Percentiles rank a stretch among this genome's conserved stretches.
phyloP scores from a whole-genome alignment of 2,113 vertebrate species.

The Eulemur rufifrons region DNA sequence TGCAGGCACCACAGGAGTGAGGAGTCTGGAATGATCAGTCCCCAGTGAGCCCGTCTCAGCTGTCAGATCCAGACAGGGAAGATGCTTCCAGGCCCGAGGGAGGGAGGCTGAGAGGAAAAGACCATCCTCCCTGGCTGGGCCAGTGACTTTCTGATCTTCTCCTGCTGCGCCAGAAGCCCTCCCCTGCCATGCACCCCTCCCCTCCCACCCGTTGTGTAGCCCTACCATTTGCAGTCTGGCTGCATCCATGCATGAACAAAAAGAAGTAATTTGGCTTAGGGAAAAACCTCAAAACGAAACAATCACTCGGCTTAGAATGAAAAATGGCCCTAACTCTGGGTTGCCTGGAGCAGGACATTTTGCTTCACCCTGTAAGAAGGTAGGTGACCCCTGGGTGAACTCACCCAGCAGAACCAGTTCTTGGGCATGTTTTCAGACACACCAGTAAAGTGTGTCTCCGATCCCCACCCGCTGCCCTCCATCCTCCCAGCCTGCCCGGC shows the following conservation, averaged over 20 bases:
- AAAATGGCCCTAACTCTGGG: background rate
- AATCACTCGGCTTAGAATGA: background rate
- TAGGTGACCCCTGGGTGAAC: slow-evolving; percentile 51
- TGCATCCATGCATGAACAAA: background rate
- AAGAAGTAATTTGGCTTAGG: background rate
- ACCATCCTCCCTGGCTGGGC: background rate
- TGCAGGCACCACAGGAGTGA: background rate
- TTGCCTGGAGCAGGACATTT: background rate
- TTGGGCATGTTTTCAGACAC: background rate
- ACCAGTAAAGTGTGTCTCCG: background rate
- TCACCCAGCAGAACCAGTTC: slow-evolving; percentile 60
- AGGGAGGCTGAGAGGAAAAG: background rate
- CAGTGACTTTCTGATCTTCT: background rate
- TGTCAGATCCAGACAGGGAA: background rate
- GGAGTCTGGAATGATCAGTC: background rate
- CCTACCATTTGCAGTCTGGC: background rate
- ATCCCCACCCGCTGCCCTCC: fast-evolving
- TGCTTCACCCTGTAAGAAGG: background rate
- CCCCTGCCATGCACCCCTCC: background rate
- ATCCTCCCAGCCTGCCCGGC: background rate
- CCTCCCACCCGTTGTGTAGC: background rate
- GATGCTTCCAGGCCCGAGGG: background rate
- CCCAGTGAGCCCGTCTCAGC: background rate
- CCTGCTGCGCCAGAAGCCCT: background rate
- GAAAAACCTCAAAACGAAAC: background rate